These are phyloP conservation scores for Lumbricus terrestris DNA, from an alignment of 2,888 invertebrate species.

Conservation along the genomic window DNA sequence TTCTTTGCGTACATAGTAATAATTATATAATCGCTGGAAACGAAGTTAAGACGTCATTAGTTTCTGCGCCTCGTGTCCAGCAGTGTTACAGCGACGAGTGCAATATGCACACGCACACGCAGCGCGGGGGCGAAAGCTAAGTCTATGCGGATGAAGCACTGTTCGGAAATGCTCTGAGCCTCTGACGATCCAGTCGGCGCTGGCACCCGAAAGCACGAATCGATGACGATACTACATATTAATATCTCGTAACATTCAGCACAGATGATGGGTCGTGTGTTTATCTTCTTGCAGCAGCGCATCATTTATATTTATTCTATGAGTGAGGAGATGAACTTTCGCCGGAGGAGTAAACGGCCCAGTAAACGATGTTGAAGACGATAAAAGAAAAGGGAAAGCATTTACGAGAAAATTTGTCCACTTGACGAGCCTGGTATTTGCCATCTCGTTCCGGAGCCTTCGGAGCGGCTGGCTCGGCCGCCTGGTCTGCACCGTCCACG, in stretches of 20 bases:
- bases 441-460: conserved; percentile 31
- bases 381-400: conserved; percentile 38
- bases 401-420: conserved; percentile 41
- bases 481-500: background rate
- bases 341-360: conserved; percentile 25
- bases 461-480: background rate
- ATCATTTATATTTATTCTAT: background rate
- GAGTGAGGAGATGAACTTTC: background rate
- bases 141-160: background rate
- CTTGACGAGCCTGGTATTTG: conserved; percentile 34
- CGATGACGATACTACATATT: background rate
- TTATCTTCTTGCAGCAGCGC: too few relatives aligned
- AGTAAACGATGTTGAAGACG: conserved; percentile 41
- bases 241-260: background rate
- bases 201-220: background rate
- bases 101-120: too few relatives aligned
- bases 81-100: background rate
- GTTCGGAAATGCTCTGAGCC: background rate
- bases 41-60: background rate
- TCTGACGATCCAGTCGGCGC: background rate
- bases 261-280: background rate
- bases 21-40: background rate
- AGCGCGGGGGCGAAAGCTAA: background rate
- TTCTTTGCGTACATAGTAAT: background rate
- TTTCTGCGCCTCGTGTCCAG: background rate